phyloP scores from a whole-genome alignment of 1,140 invertebrate genomes.

The Nebria ingens region DNA sequence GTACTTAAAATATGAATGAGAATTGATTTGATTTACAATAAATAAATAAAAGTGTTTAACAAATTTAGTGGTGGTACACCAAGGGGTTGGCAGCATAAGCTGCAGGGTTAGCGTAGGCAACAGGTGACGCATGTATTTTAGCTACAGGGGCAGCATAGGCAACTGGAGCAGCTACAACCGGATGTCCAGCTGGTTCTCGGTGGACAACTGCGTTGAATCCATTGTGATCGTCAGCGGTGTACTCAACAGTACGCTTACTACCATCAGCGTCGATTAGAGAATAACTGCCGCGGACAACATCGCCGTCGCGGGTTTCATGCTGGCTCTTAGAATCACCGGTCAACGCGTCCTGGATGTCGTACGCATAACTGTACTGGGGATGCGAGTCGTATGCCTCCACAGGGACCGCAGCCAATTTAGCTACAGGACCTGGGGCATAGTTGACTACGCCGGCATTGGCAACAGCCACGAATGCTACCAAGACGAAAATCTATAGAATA shows the following conservation, averaged over 20 bases:
- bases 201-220: constrained; percentile 34
- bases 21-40: no score
- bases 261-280: constrained; percentile 52
- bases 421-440: constrained; percentile 18
- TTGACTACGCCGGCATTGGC: constrained; percentile 30
- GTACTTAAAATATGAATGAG: no score
- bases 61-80: background rate
- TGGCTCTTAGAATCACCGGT: constrained; percentile 43
- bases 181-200: constrained; percentile 23
- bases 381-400: constrained; percentile 36
- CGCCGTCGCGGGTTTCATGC: constrained; percentile 41
- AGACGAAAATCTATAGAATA: no score
- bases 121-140: constrained; percentile 8
- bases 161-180: constrained; percentile 19
- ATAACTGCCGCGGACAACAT: constrained; percentile 49
- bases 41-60: no score
- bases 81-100: background rate
- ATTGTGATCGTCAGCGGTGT: constrained; percentile 42
- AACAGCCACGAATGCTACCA: constrained; percentile 27
- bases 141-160: constrained; percentile 26
- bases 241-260: constrained; percentile 47
- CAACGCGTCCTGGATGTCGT: constrained; percentile 40
- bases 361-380: constrained; percentile 39
- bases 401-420: constrained; percentile 21
- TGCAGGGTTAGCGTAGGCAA: constrained; percentile 4